These are phyloP conservation scores for Caenorhabditis sinica DNA, from an alignment of 2,888 invertebrate genomes.

Conservation along the genomic window DNA sequence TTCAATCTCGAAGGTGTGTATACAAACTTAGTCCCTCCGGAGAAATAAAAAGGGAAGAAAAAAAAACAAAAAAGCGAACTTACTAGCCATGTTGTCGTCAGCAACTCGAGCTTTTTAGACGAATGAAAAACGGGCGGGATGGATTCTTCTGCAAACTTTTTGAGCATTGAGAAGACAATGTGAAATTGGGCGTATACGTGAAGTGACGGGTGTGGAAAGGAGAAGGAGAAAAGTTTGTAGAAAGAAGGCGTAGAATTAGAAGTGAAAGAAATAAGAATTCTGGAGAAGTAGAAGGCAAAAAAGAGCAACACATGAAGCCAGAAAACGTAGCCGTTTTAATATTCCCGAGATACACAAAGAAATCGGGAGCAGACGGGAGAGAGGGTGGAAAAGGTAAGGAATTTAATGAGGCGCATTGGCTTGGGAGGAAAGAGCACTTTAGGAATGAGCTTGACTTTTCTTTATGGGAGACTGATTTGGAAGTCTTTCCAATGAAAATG, in stretches of 20 bases:
- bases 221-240: constrained; percentile 13
- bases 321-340: constrained; percentile 29
- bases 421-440: constrained; percentile 2
- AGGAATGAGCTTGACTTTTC: constrained; percentile 25
- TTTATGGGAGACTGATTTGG: background rate
- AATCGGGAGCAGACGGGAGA: constrained; percentile 9
- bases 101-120: constrained; percentile 19
- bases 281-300: constrained; percentile 17
- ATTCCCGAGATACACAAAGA: constrained; percentile 47
- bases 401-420: constrained; percentile 32
- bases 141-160: constrained; percentile 32
- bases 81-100: constrained; percentile 51
- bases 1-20: constrained; percentile 35
- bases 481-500: no score
- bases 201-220: background rate
- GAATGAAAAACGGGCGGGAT: constrained; percentile 8
- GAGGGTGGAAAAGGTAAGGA: background rate
- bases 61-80: constrained; percentile 36
- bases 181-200: constrained; percentile 58
- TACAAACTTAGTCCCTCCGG: constrained; percentile 38
- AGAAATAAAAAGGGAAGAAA: constrained; percentile 31
- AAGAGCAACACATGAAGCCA: constrained; percentile 19
- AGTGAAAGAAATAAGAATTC: constrained; percentile 4
- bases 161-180: constrained; percentile 48
- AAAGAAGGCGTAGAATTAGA: background rate